A percentile compares a stretch with the other conserved stretches of the same genome.
These are phyloP conservation scores for Oryctolagus cuniculus DNA, from an alignment of 2,113 vertebrate species.

Conservation along the genomic window mOryCun1.1 NC_091452.1:28050001-28050500, in stretches of 20 bases:
- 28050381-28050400: no score
- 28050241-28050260: not conserved
- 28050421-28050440: no score
- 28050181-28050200: not conserved
- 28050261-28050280: not conserved
- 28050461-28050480: no score
- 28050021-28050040: not conserved
- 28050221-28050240: not conserved
- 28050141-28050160: not conserved
- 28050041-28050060: not conserved
- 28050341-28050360: no score
- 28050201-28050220: not conserved
- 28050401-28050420: no score
- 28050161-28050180: not conserved
- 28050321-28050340: not conserved
- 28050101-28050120: not conserved
- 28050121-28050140: not conserved
- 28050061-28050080: not conserved
- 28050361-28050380: no score
- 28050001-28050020: not conserved
- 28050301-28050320: not conserved
- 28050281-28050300: not conserved
- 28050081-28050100: slow-evolving; percentile 11
- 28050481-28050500: no score
- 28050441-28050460: no score